These are phyloP conservation scores for Ardeotis arabs DNA, from an alignment of 2,113 vertebrate genomes.

Conservation along the genomic window DNA sequence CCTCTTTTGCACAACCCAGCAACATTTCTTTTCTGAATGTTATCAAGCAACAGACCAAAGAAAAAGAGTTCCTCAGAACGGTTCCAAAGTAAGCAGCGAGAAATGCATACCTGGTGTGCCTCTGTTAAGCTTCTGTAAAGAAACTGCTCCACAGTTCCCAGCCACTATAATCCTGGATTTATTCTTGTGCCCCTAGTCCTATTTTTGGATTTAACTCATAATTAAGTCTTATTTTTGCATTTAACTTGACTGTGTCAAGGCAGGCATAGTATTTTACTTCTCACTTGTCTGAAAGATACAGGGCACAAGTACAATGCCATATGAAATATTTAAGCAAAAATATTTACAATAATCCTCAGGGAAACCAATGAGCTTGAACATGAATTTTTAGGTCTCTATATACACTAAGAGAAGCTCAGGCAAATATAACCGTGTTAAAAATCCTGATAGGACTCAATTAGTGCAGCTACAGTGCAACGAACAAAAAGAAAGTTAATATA, in stretches of 20 bases:
- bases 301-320: background rate
- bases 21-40: background rate
- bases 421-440: background rate
- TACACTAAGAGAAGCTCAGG: background rate
- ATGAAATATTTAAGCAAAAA: background rate
- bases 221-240: slow-evolving; percentile 47
- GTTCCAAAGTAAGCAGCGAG: slow-evolving; percentile 7
- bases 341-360: background rate
- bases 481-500: background rate
- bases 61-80: background rate
- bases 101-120: background rate
- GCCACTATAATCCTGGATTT: slow-evolving; percentile 25
- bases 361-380: background rate
- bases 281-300: background rate
- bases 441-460: background rate
- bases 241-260: background rate
- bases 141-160: background rate
- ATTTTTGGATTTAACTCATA: slow-evolving; percentile 48
- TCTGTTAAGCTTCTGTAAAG: background rate
- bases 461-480: background rate
- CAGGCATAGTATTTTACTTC: background rate
- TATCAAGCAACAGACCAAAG: slow-evolving; percentile 18
- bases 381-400: background rate
- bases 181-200: slow-evolving; percentile 7
- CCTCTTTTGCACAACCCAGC: background rate